Evolutionary conservation across 1,140 invertebrate species (phyloP).

Genomic region (Megalonaias nervosa): DNA sequence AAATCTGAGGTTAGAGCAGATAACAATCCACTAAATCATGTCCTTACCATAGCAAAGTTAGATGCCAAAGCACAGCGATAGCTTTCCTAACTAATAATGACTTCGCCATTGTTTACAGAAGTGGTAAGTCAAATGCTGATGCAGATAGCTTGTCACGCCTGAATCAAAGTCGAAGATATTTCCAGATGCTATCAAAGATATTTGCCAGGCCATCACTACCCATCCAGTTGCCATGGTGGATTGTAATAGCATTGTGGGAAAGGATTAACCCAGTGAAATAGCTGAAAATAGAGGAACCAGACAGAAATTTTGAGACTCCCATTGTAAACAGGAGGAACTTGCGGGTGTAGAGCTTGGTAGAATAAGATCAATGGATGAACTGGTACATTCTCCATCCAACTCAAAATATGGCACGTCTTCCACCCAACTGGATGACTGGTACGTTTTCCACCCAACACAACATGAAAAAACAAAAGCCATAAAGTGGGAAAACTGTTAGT

Average conservation of each 20-base stretch:
- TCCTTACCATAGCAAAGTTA: conserved; percentile 22
- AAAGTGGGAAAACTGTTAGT: not conserved
- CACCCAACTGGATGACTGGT: too few relatives aligned
- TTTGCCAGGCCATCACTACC: not conserved
- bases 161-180: not conserved
- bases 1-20: too few relatives aligned
- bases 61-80: conserved; percentile 40
- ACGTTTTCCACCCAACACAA: not conserved
- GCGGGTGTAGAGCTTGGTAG: not conserved
- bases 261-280: not conserved
- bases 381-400: not conserved
- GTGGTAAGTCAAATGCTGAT: conserved; percentile 32
- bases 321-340: conserved; percentile 11
- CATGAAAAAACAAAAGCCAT: not conserved
- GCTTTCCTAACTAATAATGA: conserved; percentile 33
- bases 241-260: not conserved
- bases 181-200: not conserved
- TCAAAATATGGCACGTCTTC: too few relatives aligned
- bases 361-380: not conserved
- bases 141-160: conserved; percentile 33
- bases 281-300: not conserved
- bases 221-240: not conserved
- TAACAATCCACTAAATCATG: too few relatives aligned
- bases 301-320: not conserved
- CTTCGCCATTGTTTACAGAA: conserved; percentile 27